Evolutionary conservation across 2,797 vertebrate genomes (phyloP).

Genomic region (Parambassis ranga): DNA sequence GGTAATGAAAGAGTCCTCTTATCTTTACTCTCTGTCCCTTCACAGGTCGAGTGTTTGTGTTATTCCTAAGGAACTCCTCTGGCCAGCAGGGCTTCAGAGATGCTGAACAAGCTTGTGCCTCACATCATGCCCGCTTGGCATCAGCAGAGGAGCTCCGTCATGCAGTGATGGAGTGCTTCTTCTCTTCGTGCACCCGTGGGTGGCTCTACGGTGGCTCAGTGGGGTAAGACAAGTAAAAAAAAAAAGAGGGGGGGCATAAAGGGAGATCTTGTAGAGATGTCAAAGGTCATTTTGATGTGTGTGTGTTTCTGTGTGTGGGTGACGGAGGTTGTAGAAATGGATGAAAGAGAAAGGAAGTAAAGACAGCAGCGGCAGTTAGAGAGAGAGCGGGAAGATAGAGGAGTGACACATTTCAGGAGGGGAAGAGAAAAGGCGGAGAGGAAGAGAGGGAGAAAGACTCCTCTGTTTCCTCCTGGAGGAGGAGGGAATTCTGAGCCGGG

Average conservation of each 20-base stretch:
- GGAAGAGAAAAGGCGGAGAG: conserved; percentile 50
- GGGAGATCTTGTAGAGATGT: conserved; percentile 18
- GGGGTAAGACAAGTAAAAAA: conserved; percentile 86
- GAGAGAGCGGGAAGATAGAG: conserved; percentile 37
- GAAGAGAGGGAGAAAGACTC: conserved; percentile 66
- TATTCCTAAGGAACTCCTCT: conserved; percentile 83
- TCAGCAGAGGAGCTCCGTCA: conserved; percentile 85
- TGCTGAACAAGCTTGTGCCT: conserved; percentile 78
- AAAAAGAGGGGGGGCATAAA: neutral
- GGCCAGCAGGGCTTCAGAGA: conserved; percentile 72
- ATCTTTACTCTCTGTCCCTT: conserved; percentile 25
- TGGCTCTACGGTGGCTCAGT: conserved; percentile 87
- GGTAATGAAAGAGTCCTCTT: neutral
- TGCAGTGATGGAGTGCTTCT: conserved; percentile 86
- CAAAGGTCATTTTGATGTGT: conserved; percentile 49
- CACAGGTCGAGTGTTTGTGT: conserved; percentile 88
- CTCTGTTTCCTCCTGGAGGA: conserved; percentile 68
- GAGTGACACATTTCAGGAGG: conserved; percentile 64
- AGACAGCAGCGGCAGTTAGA: conserved; percentile 21
- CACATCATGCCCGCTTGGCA: conserved; percentile 82
- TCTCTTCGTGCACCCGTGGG: conserved; percentile 84
- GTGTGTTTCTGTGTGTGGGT: neutral
- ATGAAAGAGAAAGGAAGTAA: conserved; percentile 48
- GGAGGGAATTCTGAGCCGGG: conserved; percentile 74
- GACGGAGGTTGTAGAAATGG: conserved; percentile 7